Evolutionary conservation across 1,140 invertebrate genomes (phyloP).

Genomic region (Aphelenchoides avenae): DNA sequence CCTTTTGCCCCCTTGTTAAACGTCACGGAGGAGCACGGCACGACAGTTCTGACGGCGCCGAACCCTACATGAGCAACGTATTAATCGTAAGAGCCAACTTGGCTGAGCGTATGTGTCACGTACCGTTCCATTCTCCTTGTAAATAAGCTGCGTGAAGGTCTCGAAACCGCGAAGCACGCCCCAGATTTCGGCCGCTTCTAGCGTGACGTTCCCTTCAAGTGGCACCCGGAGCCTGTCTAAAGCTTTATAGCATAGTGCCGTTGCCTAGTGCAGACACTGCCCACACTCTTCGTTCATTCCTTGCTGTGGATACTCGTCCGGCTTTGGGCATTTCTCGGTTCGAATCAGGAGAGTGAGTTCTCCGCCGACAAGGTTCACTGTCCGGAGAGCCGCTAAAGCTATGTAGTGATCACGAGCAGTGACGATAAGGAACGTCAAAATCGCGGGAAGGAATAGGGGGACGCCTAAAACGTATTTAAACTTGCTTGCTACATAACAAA

Average conservation of each 20-base stretch:
- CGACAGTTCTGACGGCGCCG: too few species aligned
- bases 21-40: too few species aligned
- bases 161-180: constrained; percentile 53
- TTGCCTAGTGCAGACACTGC: too few species aligned
- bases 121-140: constrained; percentile 22
- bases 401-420: too few species aligned
- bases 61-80: too few species aligned
- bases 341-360: constrained; percentile 19
- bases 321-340: constrained; percentile 30
- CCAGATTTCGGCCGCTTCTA: constrained; percentile 56
- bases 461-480: too few species aligned
- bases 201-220: constrained; percentile 21
- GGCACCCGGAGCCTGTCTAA: constrained; percentile 44
- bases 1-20: too few species aligned
- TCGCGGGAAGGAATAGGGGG: too few species aligned
- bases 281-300: constrained; percentile 49
- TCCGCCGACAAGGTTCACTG: background rate
- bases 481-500: too few species aligned
- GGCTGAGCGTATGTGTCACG: too few species aligned
- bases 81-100: too few species aligned
- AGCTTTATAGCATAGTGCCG: constrained; percentile 3
- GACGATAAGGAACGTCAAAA: too few species aligned
- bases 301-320: constrained; percentile 34
- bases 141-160: constrained; percentile 57
- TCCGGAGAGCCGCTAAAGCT: constrained; percentile 40